phyloP scores from a whole-genome alignment of 2,888 invertebrate genomes.

The Busseola fusca region DNA sequence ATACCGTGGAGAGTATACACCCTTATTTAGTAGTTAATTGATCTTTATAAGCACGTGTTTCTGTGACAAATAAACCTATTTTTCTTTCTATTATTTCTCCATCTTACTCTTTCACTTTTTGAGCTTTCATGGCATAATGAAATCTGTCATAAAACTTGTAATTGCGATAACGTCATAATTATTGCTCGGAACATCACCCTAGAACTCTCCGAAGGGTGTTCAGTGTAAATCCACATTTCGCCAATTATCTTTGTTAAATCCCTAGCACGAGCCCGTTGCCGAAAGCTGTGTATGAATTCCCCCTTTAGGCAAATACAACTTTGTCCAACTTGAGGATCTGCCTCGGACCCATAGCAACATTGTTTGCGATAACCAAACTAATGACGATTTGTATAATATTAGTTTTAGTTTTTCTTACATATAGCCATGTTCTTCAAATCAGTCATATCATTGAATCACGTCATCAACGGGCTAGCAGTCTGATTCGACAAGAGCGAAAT shows the following conservation, averaged over 20 bases:
- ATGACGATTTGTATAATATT: no score
- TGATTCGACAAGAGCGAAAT: conserved; percentile 2
- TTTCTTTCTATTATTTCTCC: background rate
- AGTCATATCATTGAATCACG: conserved; percentile 16
- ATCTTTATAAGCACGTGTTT: no score
- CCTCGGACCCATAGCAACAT: background rate
- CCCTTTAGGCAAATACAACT: background rate
- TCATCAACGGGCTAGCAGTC: conserved; percentile 20
- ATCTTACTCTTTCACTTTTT: background rate
- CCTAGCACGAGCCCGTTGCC: background rate
- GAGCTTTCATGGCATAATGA: background rate
- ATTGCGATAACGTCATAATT: background rate
- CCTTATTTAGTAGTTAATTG: no score
- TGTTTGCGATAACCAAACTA: background rate
- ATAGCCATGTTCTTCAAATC: background rate
- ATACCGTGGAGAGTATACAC: no score
- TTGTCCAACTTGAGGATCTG: background rate
- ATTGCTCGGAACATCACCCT: background rate
- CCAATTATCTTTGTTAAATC: background rate
- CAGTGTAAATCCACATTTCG: conserved; percentile 1
- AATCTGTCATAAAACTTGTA: background rate
- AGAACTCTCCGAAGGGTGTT: background rate
- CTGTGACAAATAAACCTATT: no score
- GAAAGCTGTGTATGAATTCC: background rate
- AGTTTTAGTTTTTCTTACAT: no score